phyloP scores from a whole-genome alignment of 2,113 vertebrate genomes.

The Pelecanoides urinatrix region DNA sequence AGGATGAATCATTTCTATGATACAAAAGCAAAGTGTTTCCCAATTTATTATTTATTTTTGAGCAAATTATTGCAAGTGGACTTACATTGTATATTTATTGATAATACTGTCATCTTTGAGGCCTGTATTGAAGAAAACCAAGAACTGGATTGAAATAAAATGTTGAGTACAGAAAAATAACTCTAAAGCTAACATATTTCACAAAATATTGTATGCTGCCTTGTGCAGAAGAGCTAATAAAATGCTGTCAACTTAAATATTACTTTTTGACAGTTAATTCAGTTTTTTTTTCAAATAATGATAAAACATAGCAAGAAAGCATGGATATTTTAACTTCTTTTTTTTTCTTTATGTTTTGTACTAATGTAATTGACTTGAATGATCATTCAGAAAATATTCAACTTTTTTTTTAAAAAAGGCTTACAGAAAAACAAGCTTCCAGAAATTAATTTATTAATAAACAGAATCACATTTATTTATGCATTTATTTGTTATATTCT shows the following conservation, averaged over 20 bases:
- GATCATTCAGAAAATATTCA: not conserved
- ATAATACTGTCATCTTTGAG: not conserved
- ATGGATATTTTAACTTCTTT: not conserved
- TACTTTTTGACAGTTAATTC: not conserved
- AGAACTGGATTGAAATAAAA: not conserved
- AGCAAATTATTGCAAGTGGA: not conserved
- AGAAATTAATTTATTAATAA: not conserved
- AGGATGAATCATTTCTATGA: not conserved
- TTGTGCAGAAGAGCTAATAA: not conserved
- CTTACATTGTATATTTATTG: not conserved
- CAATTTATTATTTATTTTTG: not conserved
- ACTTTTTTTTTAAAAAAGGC: rapidly evolving
- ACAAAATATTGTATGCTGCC: not conserved
- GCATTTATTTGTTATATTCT: not conserved
- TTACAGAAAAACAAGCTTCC: not conserved
- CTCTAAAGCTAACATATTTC: not conserved
- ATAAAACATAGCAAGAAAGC: not conserved
- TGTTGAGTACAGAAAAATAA: not conserved
- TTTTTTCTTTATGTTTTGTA: not conserved
- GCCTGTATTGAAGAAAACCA: not conserved
- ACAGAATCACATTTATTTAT: not conserved
- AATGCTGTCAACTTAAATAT: not conserved
- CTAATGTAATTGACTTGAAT: not conserved
- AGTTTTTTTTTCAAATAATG: not conserved
- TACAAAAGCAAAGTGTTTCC: not conserved